phyloP scores from a whole-genome alignment of 2,888 invertebrate species.

The Acrocyrtus sp. region DNA sequence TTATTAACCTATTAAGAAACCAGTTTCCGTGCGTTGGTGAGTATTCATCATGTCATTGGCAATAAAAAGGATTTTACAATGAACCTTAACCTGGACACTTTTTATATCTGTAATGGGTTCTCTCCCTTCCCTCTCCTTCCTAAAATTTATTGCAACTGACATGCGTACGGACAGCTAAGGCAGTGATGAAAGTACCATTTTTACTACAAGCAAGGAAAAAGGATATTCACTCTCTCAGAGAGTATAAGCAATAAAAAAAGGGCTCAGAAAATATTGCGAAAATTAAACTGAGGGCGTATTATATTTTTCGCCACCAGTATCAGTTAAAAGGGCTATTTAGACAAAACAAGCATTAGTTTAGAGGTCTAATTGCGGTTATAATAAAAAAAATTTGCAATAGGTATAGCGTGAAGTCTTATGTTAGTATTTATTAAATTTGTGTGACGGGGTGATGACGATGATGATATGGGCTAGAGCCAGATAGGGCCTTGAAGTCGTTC shows the following conservation, averaged over 20 bases:
- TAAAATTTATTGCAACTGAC: slow-evolving; percentile 36
- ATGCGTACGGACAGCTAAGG: slow-evolving; percentile 13
- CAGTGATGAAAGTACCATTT: slow-evolving; percentile 16
- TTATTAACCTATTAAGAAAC: slow-evolving; percentile 56
- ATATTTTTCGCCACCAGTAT: too few relatives aligned
- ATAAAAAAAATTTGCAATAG: too few relatives aligned
- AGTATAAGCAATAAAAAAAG: too few relatives aligned
- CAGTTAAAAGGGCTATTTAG: too few relatives aligned
- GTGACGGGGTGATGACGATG: too few relatives aligned
- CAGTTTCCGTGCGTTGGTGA: slow-evolving; percentile 37
- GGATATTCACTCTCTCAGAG: too few relatives aligned
- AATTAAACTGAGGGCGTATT: too few relatives aligned
- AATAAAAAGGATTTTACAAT: slow-evolving; percentile 17
- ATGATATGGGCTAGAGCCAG: too few relatives aligned
- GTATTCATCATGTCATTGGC: slow-evolving; percentile 38
- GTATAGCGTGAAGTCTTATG: too few relatives aligned
- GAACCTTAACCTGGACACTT: neutral
- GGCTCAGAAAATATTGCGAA: too few relatives aligned
- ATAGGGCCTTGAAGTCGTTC: neutral
- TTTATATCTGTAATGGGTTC: too few relatives aligned
- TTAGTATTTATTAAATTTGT: too few relatives aligned
- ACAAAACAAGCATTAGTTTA: neutral
- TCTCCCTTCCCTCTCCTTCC: slow-evolving; percentile 1
- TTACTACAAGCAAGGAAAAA: neutral
- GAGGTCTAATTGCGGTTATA: neutral